Evolutionary conservation across 1,140 invertebrate species (phyloP), one percentile per base, ranked within the genome.

Genomic region (Drosophila erecta): DNA sequence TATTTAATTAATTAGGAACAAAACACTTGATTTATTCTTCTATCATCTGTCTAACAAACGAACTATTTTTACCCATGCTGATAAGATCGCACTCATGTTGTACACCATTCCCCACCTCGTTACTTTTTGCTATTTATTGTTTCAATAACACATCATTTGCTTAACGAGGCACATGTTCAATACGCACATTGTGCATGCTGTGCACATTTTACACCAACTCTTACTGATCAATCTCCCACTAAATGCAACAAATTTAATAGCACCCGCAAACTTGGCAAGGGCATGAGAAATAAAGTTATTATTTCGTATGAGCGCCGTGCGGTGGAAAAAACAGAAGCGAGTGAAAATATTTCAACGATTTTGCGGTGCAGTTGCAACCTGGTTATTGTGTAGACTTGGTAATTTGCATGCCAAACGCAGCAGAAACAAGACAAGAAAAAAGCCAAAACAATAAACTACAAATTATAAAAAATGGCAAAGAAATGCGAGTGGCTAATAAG

Each of bases 341-440:
- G 83, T 86, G 78, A 86, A 86, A 86, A 86, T 87, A 78, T 81
- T 87, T 83, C 57, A 87, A 51, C 64, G 71, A 70, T 75, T 73
- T 81, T 75, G 65, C 57, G 76, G 62, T 78, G 70, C 78, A 70
- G 58, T 86, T 66, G 72, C 76, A 66, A 60, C 66, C 40, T 74
- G 59, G 73, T 73, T 57, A 61, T 76, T 70, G 64, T 56, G 54
- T 38, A 62, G 67, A 49, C 74, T 67, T 67, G 37, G 65, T 69
- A 87, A 86, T 86, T 86, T 86, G 75, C 79, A 86, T 86, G 84
- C 83, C 84, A 76, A 85, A 83, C 51, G 71, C 80, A 84, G 50
- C 43, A 30, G 61, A 80, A 41, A 58, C 66, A 76, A 20, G n/a
- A 33, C 20, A 11, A 46, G 55, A 37, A 43, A 38, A n/a, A 35